A percentile compares a stretch with the other conserved stretches of the same genome.
Evolutionary conservation across 1,140 invertebrate species (phyloP).

Genomic region (Gonioctena quinquepunctata): DNA sequence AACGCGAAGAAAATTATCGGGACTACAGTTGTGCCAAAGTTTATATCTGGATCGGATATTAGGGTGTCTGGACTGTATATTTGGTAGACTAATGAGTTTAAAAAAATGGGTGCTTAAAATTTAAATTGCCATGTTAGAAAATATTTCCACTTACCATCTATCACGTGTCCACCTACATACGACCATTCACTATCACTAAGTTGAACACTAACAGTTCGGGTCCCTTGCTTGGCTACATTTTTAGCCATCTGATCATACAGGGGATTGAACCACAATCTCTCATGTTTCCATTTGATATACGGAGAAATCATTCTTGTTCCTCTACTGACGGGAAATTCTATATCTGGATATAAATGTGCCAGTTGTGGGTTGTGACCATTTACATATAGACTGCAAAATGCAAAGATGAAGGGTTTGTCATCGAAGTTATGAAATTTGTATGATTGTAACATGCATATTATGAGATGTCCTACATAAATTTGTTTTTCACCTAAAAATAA

Average conservation of each 20-base stretch:
- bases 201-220: slow-evolving; percentile 59
- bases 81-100: too few species aligned
- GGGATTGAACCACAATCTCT: slow-evolving; percentile 54
- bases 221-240: slow-evolving; percentile 62
- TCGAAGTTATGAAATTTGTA: too few species aligned
- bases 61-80: too few species aligned
- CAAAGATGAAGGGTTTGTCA: too few species aligned
- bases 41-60: too few species aligned
- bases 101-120: too few species aligned
- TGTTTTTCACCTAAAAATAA: too few species aligned
- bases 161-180: slow-evolving; percentile 82
- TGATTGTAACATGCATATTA: too few species aligned
- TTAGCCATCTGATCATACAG: slow-evolving; percentile 44
- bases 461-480: too few species aligned
- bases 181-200: slow-evolving; percentile 71
- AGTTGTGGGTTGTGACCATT: slow-evolving; percentile 61
- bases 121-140: too few species aligned
- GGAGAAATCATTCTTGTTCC: slow-evolving; percentile 67
- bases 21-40: too few species aligned
- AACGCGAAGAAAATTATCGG: too few species aligned
- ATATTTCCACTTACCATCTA: slow-evolving; percentile 69
- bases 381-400: slow-evolving; percentile 62
- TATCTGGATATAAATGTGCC: slow-evolving; percentile 60
- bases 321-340: slow-evolving; percentile 64
- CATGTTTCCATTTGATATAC: slow-evolving; percentile 70